Evolutionary conservation across 2,797 vertebrate genomes (phyloP), one percentile per base, ranked within the genome.

Genomic region (Geotrypetes seraphini): DNA sequence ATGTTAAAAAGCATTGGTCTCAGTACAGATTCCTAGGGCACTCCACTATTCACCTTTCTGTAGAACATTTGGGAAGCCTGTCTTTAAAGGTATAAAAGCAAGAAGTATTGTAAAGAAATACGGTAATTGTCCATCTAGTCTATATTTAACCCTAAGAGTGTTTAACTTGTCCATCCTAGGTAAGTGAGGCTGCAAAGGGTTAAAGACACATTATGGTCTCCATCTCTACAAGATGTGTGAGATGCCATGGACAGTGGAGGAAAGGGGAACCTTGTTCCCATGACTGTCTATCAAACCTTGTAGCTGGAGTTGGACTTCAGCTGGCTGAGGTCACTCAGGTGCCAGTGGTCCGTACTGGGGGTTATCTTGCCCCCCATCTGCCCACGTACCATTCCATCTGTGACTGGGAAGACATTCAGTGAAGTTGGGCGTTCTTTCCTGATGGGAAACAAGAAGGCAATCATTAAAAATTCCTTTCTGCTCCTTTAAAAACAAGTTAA

Each of bases 321-420:
- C 78, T 80, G 89, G 81, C 89, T 71, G 74, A 91, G 87, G 81
- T 91, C 87, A 66, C 85, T 87, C 83, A 89, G 87, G 76, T 89
- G 90, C 91, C 92, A 96, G 84, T 85, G 86, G 82, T 96, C 91
- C 83, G 88, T 81, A 66, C 84, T 66, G 61, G 89, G 83, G 78
- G 82, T 33, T 74, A 85, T 87, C 85, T 83, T 90, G 87, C 84
- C 85, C 86, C 90, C 91, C 75, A 85, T 90, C 70, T 85, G 84
- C 75, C 86, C 90, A 95, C 92, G 84, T 96, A 97, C 93, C 90
- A 91, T 95, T 76, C 90, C 86, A 64, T 97, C 96, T 9, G 86
- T 69, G 41, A 87, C 79, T 44, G 92, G 86, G 77, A 86, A 95
- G 64, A 97, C 86, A 50, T 87, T 96, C 86, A 99, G 75, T 50